phyloP scores from a whole-genome alignment of 2,888 invertebrate genomes.

The Atrina japonica region DNA sequence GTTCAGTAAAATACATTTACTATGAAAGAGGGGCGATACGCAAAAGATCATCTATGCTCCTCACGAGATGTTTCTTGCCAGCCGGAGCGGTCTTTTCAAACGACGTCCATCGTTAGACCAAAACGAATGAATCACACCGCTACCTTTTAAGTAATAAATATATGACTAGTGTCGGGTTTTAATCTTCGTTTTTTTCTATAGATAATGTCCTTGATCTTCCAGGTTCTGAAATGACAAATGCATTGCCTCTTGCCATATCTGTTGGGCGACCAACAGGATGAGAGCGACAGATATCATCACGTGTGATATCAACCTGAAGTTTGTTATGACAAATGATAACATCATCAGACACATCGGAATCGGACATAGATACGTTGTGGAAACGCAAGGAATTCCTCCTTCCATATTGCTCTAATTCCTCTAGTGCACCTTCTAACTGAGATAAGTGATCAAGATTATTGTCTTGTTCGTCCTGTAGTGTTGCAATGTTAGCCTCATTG shows the following conservation, averaged over 20 bases:
- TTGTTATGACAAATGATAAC: too few species aligned
- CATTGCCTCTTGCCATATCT: not conserved
- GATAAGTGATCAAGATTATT: too few species aligned
- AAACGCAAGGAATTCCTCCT: too few species aligned
- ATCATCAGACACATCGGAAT: too few species aligned
- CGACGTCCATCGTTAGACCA: conserved; percentile 9
- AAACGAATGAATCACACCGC: not conserved
- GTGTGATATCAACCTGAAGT: too few species aligned
- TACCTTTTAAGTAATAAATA: conserved; percentile 8
- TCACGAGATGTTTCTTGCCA: not conserved
- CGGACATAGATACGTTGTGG: too few species aligned
- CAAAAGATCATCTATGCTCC: not conserved
- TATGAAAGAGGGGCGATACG: not conserved
- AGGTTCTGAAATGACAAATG: conserved; percentile 8
- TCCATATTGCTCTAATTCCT: too few species aligned
- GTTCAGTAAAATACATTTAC: too few species aligned
- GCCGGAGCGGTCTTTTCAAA: not conserved
- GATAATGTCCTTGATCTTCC: conserved; percentile 5
- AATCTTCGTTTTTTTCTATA: not conserved
- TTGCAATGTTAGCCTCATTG: too few species aligned
- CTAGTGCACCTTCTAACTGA: too few species aligned
- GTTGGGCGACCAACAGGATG: not conserved
- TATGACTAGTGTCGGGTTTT: not conserved
- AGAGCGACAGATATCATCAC: conserved; percentile 1
- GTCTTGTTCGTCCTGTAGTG: too few species aligned